A percentile compares a stretch with the other conserved stretches of the same genome.
Evolutionary conservation across 2,888 invertebrate genomes (phyloP).

Genomic region (Callyntrura sp.): DNA sequence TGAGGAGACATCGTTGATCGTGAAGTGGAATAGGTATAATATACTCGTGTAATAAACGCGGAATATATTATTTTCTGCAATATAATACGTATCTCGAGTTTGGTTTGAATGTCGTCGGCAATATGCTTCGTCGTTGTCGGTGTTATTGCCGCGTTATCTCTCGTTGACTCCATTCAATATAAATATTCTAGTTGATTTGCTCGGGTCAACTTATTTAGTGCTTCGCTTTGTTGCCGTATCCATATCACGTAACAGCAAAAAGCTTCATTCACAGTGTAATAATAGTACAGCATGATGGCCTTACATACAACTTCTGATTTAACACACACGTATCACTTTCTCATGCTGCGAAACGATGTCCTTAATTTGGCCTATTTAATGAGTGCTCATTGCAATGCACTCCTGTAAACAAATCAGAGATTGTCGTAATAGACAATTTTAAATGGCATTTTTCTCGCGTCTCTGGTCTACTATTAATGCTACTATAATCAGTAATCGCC

Average conservation of each 20-base stretch:
- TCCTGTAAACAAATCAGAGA: constrained; percentile 63
- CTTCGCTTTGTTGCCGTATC: background rate
- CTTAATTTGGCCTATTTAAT: constrained; percentile 72
- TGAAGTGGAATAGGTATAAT: background rate
- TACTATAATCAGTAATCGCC: constrained; percentile 37
- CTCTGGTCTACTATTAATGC: background rate
- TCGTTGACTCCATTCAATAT: constrained; percentile 51
- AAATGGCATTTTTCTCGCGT: constrained; percentile 62
- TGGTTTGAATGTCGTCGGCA: background rate
- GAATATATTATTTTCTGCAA: background rate
- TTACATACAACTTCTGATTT: background rate
- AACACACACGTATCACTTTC: constrained; percentile 54
- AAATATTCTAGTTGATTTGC: constrained; percentile 3
- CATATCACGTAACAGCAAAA: background rate
- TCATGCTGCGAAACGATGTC: constrained; percentile 66
- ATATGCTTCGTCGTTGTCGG: background rate
- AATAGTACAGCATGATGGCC: constrained; percentile 21
- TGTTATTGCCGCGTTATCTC: background rate
- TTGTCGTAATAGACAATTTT: constrained; percentile 61
- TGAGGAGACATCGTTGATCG: background rate
- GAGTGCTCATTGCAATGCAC: constrained; percentile 55
- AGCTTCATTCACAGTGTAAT: background rate
- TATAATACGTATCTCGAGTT: background rate
- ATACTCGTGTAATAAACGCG: background rate
- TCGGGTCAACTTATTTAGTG: constrained; percentile 18